Percentiles rank a stretch among this genome's conserved stretches.
Conservation (phyloP, 2,113 vertebrate genomes). For the Clarias gariepinus region DNA sequence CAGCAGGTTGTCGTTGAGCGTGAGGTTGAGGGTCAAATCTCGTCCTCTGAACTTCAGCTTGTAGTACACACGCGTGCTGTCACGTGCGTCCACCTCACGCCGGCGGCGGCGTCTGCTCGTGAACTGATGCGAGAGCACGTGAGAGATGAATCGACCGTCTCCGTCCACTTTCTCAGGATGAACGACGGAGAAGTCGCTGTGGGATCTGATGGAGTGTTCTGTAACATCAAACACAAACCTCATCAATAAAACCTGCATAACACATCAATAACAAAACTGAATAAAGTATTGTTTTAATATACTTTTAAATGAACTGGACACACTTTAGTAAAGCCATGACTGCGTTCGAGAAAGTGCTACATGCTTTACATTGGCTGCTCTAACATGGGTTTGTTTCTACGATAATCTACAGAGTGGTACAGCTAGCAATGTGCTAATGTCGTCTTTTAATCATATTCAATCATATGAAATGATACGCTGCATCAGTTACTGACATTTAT, state of each 20-base stretch:
- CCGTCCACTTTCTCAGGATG: conserved; percentile 79
- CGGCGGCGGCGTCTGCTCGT: conserved; percentile 64
- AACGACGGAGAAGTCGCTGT: conserved; percentile 77
- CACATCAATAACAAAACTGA: not conserved
- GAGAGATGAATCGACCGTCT: conserved; percentile 81
- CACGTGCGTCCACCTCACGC: conserved; percentile 66
- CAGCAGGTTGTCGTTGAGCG: conserved; percentile 75
- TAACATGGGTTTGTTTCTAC: not conserved
- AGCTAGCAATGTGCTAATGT: conserved; percentile 5
- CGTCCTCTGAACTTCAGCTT: conserved; percentile 74
- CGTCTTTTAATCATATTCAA: too few relatives aligned
- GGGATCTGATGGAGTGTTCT: conserved; percentile 74
- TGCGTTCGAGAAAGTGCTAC: not conserved
- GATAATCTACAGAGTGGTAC: not conserved
- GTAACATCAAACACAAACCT: conserved; percentile 2
- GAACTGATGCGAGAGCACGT: conserved; percentile 73
- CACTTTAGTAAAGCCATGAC: not conserved
- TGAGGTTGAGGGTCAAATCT: conserved; percentile 85
- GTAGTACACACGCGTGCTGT: conserved; percentile 77
- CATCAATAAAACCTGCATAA: not conserved
- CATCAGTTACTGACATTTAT: not conserved
- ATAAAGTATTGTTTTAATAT: not conserved
- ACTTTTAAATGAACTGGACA: not conserved
- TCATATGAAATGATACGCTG: not conserved
- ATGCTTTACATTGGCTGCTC: not conserved